Conservation (phyloP, 2,113 vertebrate genomes). For the Oostethus manadensis region DNA sequence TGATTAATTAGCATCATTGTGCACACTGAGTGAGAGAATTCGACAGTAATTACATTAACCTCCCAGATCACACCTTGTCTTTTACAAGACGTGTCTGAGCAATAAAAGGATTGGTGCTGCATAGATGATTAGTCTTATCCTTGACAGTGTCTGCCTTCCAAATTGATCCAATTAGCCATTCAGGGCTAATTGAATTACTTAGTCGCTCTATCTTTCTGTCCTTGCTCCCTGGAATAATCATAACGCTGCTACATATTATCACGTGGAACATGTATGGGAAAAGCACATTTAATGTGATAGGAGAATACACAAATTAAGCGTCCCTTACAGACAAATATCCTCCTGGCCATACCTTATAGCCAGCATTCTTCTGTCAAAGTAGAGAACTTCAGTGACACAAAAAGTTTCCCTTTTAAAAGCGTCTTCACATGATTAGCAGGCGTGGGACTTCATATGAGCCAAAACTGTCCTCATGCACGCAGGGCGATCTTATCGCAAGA, state of each 20-base stretch:
- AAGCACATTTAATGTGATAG: conserved; percentile 54
- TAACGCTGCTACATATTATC: conserved; percentile 57
- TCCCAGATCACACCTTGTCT: conserved; percentile 69
- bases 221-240: conserved; percentile 63
- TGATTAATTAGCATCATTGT: conserved; percentile 70
- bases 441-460: conserved; percentile 53
- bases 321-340: conserved; percentile 1
- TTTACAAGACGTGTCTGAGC: conserved; percentile 66
- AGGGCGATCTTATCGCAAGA: conserved; percentile 62
- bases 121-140: conserved; percentile 73
- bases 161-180: conserved; percentile 74
- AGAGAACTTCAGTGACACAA: conserved; percentile 51
- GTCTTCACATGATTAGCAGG: conserved; percentile 56
- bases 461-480: conserved; percentile 55
- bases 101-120: conserved; percentile 66
- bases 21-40: conserved; percentile 65
- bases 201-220: conserved; percentile 63
- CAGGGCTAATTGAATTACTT: conserved; percentile 69
- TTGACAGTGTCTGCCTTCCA: conserved; percentile 71
- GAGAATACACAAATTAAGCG: conserved; percentile 38
- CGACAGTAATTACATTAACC: conserved; percentile 74
- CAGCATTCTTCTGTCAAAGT: conserved; percentile 7
- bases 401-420: conserved; percentile 46
- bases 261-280: conserved; percentile 50
- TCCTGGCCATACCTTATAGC: too few species aligned